Conservation (phyloP, 2,797 vertebrate species). For the Lophius americanus region DNA sequence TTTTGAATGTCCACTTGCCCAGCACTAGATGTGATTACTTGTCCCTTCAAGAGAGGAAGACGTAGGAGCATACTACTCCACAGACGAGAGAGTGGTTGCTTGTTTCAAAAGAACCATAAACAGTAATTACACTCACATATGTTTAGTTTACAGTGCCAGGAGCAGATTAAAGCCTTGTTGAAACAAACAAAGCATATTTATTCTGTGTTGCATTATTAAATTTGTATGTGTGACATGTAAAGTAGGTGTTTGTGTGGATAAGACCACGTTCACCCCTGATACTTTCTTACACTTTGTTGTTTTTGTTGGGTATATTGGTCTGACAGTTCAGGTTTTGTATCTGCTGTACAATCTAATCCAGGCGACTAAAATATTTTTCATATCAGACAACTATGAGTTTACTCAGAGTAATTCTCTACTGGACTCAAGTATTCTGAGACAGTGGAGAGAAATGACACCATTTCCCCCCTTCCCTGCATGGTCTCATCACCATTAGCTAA, state of each 20-base stretch:
- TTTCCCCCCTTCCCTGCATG: constrained; percentile 82
- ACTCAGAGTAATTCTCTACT: constrained; percentile 57
- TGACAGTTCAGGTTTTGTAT: constrained; percentile 56
- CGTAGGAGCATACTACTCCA: constrained; percentile 13
- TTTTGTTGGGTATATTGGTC: constrained; percentile 25
- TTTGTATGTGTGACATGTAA: constrained; percentile 35
- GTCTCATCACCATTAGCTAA: constrained; percentile 92
- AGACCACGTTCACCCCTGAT: constrained; percentile 54
- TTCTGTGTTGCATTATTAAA: constrained; percentile 48
- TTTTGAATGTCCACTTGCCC: constrained; percentile 6
- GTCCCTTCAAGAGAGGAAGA: constrained; percentile 31
- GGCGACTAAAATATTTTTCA: constrained; percentile 39
- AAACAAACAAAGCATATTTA: constrained; percentile 47
- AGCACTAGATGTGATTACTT: constrained; percentile 47
- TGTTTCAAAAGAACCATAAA: constrained; percentile 47
- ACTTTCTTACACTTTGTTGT: constrained; percentile 45
- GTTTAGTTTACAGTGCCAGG: constrained; percentile 61
- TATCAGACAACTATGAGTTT: constrained; percentile 61
- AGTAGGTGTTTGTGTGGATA: constrained; percentile 61
- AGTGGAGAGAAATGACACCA: constrained; percentile 83
- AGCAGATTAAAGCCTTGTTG: constrained; percentile 57
- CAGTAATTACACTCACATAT: constrained; percentile 66
- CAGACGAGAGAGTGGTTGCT: constrained; percentile 27
- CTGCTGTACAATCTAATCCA: constrained; percentile 51
- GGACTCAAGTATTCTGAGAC: constrained; percentile 79